Evolutionary conservation across 2,113 vertebrate genomes (phyloP).

Genomic region (Laticauda colubrina): DNA sequence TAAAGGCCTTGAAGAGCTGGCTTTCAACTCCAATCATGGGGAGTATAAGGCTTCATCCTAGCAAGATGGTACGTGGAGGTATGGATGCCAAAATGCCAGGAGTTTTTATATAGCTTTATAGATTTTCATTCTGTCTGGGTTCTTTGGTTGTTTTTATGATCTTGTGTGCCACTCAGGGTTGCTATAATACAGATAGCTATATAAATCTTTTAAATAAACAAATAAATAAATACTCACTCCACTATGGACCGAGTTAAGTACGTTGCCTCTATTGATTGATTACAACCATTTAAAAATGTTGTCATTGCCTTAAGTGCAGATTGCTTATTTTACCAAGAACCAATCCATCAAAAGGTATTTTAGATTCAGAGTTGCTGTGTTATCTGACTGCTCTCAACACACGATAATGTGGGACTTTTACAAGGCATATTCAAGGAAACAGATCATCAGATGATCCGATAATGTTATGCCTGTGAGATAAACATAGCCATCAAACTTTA

Average conservation of each 20-base stretch:
- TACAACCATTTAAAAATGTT: neutral
- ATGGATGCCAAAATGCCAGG: neutral
- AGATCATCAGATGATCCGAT: neutral
- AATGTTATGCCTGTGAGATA: neutral
- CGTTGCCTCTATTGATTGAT: neutral
- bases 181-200: neutral
- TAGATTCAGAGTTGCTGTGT: neutral
- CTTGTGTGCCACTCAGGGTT: neutral
- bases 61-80: neutral
- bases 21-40: neutral
- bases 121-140: neutral
- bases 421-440: neutral
- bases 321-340: neutral
- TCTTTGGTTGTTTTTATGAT: neutral
- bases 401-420: neutral
- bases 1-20: neutral
- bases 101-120: neutral
- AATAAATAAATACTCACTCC: neutral
- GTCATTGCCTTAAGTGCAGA: neutral
- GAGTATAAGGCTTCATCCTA: neutral
- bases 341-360: neutral
- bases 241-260: neutral
- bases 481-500: neutral
- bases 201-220: neutral
- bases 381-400: neutral